Evolutionary conservation across 2,797 vertebrate species (phyloP), one percentile per base, ranked within the genome.

Genomic region (Epinephelus coioides): DNA sequence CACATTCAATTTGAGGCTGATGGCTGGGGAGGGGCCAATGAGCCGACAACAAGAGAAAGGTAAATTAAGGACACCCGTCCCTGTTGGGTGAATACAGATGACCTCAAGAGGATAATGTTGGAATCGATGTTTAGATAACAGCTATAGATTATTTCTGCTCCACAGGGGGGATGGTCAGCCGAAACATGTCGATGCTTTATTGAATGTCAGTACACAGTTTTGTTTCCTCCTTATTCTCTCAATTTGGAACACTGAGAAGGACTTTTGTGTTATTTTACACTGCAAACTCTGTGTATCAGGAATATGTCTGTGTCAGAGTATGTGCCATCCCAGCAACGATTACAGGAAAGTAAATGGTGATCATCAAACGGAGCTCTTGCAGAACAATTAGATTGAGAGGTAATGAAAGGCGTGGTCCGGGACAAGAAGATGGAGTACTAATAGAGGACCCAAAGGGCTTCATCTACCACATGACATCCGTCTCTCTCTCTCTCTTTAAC

Each of bases 81-180:
- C 57, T 86, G 56, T 80, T 76, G 78, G 80, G 49, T 88, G 89
- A 89, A 87, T 91, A 85, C 88, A 80, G 89, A 91, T 86, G 86
- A 91, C 89, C 87, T 90, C 79, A 50, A 83, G 85, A 73, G 79
- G 75, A 81, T 86, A 86, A 88, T 91, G 86, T 69, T 63, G 25
- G 70, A 88, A 90, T 93, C 89, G 85, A 91, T 93, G 82, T 89
- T 88, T 80, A 88, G 85, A 92, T 89, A 88, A 89, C 79, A 79
- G 63, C 73, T 89, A 85, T 87, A 77, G 87, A 92, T 90, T 79
- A 55, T 55, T 80, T 85, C 80, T 83, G 51, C 53, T 73, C 83
- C 57, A 64, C 66, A 10, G n/a, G 76, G 70, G n/a, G 71, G 73
- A 69, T 66, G 80, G 76, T 80, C 70, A 72, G 65, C 53, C 6